Evolutionary conservation across 2,888 invertebrate species (phyloP).

Genomic region (Aphrophora alni): DNA sequence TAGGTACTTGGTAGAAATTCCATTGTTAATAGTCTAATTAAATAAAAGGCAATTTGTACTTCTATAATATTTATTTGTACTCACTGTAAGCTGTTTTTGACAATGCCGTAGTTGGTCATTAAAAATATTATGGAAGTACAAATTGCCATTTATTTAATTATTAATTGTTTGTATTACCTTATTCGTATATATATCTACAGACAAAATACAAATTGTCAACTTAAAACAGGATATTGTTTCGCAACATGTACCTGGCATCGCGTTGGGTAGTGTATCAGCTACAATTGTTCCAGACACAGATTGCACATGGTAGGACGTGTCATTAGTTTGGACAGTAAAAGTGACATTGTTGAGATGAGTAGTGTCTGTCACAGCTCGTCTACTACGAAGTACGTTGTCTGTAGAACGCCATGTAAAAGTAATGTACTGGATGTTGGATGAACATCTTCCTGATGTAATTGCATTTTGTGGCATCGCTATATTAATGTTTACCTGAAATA

Average conservation of each 20-base stretch:
- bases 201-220: too few species aligned
- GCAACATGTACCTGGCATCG: neutral
- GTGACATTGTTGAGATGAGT: neutral
- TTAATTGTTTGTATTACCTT: too few species aligned
- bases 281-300: neutral
- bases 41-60: too few species aligned
- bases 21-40: too few species aligned
- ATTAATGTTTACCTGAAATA: neutral
- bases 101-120: too few species aligned
- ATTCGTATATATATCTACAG: too few species aligned
- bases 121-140: too few species aligned
- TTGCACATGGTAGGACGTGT: neutral
- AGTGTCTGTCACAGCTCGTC: neutral
- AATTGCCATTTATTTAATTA: too few species aligned
- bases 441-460: neutral
- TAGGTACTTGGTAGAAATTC: too few species aligned
- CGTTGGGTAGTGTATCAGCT: neutral
- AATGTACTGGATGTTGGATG: neutral
- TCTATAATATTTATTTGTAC: too few species aligned
- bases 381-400: neutral
- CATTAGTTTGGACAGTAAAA: neutral
- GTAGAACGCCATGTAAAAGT: neutral
- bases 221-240: too few species aligned
- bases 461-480: neutral
- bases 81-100: too few species aligned